Conservation (phyloP, 2,888 invertebrate genomes). For the Branchipolynoe longqiensis region DNA sequence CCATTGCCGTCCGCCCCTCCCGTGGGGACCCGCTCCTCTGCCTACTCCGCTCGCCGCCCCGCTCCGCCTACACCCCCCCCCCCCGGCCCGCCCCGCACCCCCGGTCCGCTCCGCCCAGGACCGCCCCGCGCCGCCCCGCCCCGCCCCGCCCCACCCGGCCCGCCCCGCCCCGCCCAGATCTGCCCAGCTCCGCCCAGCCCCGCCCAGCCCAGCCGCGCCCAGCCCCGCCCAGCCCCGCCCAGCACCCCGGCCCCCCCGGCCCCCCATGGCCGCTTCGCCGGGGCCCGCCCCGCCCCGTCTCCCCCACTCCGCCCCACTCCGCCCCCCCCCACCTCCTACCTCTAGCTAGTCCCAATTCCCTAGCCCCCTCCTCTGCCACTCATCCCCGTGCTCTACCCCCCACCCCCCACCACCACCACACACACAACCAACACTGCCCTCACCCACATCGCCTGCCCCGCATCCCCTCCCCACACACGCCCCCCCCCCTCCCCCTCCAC, state of each 20-base stretch:
- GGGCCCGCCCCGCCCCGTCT: neutral
- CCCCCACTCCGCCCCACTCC: neutral
- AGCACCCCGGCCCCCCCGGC: too few relatives aligned
- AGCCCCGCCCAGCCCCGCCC: too few relatives aligned
- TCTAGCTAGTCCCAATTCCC: too few relatives aligned
- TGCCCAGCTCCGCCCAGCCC: neutral
- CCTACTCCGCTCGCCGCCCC: neutral
- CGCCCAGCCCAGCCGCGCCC: neutral
- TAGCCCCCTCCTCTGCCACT: too few relatives aligned
- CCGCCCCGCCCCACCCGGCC: neutral
- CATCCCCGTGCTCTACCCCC: neutral
- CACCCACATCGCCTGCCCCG: too few relatives aligned
- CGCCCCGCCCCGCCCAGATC: neutral
- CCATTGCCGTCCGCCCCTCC: too few relatives aligned
- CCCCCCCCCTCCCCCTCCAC: too few relatives aligned
- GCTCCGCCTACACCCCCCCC: neutral
- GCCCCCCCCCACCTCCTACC: neutral
- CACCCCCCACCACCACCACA: neutral
- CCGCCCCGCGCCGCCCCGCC: too few relatives aligned
- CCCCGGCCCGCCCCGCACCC: neutral
- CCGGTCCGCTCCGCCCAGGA: too few relatives aligned
- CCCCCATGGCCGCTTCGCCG: too few relatives aligned
- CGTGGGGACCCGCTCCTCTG: too few relatives aligned
- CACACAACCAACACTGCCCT: neutral
- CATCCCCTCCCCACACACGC: too few relatives aligned